Evolutionary conservation across 2,113 vertebrate species (phyloP).

Genomic region (Gobiocypris rarus): DNA sequence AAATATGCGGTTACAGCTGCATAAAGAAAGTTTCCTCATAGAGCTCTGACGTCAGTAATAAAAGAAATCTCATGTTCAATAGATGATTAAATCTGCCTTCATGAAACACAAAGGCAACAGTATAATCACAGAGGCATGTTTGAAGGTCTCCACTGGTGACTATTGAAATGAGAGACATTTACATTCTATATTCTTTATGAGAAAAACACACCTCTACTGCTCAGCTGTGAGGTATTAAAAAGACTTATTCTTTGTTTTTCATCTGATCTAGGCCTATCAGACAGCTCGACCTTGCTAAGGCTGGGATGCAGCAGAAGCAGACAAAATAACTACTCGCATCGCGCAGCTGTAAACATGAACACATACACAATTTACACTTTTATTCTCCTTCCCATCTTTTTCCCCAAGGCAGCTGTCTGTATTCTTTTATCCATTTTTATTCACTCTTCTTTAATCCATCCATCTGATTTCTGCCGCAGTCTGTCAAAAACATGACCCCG

Average conservation of each 20-base stretch:
- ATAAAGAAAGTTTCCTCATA: background rate
- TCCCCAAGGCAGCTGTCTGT: background rate
- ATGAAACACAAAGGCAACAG: background rate
- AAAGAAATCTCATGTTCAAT: background rate
- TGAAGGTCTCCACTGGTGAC: background rate
- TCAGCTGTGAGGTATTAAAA: background rate
- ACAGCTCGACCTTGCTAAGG: background rate
- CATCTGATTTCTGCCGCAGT: background rate
- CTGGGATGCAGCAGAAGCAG: background rate
- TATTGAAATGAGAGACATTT: background rate
- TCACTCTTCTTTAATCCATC: background rate
- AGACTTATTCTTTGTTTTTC: background rate
- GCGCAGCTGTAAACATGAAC: background rate
- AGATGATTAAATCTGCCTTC: background rate
- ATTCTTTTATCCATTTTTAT: background rate
- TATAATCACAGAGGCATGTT: background rate
- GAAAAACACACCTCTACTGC: background rate
- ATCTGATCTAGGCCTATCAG: background rate
- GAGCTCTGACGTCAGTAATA: background rate
- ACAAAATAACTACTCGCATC: background rate
- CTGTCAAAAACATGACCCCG: background rate
- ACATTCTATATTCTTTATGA: background rate
- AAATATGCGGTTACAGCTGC: background rate
- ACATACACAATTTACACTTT: background rate
- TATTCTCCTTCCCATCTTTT: background rate